Percentiles rank a stretch among this genome's conserved stretches.
phyloP scores from a whole-genome alignment of 2,888 invertebrate species.

The Seira sanloemensis region DNA sequence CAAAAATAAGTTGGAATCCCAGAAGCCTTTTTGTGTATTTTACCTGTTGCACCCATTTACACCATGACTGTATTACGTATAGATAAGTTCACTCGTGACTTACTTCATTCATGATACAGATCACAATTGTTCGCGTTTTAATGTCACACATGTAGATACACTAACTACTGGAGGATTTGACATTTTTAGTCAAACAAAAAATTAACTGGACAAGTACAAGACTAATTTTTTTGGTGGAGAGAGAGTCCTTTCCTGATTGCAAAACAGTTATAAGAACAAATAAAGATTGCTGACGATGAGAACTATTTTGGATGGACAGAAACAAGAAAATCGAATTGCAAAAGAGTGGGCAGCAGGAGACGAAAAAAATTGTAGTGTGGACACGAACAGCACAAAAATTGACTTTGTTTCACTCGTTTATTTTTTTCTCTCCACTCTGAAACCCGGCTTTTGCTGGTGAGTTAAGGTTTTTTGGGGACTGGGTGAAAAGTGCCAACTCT shows the following conservation, averaged over 20 bases:
- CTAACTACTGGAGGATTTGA: background rate
- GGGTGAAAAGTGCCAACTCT: conserved; percentile 64
- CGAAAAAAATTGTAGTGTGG: background rate
- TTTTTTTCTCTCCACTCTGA: conserved; percentile 28
- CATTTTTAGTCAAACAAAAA: background rate
- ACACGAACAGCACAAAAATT: conserved; percentile 41
- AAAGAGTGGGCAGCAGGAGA: conserved; percentile 32
- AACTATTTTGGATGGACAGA: background rate
- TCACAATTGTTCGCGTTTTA: background rate
- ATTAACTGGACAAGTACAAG: background rate
- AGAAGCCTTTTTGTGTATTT: background rate
- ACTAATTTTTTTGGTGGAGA: background rate
- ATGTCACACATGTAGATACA: background rate
- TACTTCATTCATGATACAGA: background rate
- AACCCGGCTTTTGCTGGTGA: conserved; percentile 52
- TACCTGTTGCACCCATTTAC: conserved; percentile 13
- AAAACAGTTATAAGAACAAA: too few relatives aligned
- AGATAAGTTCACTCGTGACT: background rate
- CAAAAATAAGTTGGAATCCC: background rate
- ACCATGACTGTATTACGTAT: background rate
- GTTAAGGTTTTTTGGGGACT: conserved; percentile 38
- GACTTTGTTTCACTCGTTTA: background rate
- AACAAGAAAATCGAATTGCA: conserved; percentile 14
- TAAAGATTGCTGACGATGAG: too few relatives aligned
- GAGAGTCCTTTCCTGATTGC: background rate